Conservation (phyloP, 2,888 invertebrate genomes). For the Parnassius mnemosyne region DNA sequence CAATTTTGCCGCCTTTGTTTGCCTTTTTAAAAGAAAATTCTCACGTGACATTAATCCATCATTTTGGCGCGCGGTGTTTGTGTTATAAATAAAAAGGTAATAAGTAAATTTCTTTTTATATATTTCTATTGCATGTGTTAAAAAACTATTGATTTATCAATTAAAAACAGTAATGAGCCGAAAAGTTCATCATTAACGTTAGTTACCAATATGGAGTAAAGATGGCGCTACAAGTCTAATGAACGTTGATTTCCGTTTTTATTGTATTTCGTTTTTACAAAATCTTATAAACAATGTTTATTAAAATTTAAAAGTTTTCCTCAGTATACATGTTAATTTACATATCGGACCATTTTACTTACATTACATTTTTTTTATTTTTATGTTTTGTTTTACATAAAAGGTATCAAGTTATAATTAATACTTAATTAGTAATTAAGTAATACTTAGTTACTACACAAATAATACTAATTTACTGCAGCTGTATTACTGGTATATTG, state of each 20-base stretch:
- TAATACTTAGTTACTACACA: too few relatives aligned
- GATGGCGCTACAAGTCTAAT: constrained; percentile 25
- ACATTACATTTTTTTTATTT: too few relatives aligned
- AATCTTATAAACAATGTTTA: too few relatives aligned
- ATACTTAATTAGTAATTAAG: too few relatives aligned
- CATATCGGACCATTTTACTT: too few relatives aligned
- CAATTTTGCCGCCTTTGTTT: constrained; percentile 65
- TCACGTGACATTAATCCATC: constrained; percentile 75
- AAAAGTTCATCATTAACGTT: neutral
- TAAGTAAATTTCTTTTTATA: constrained; percentile 21
- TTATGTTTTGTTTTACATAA: too few relatives aligned
- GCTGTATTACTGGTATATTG: too few relatives aligned
- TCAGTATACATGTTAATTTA: too few relatives aligned
- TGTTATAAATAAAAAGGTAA: constrained; percentile 28
- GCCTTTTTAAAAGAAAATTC: constrained; percentile 63
- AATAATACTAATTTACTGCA: too few relatives aligned
- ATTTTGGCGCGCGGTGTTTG: constrained; percentile 41
- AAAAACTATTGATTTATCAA: neutral
- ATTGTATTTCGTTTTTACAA: neutral
- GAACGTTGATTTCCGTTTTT: neutral
- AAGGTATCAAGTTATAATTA: too few relatives aligned
- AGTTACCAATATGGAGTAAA: constrained; percentile 5
- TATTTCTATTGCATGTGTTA: neutral
- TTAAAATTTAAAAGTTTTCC: too few relatives aligned
- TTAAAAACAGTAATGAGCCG: neutral